Percentiles rank a stretch among this genome's conserved stretches.
phyloP scores from a whole-genome alignment of 2,797 vertebrate genomes.

The Acanthurus tractus region DNA sequence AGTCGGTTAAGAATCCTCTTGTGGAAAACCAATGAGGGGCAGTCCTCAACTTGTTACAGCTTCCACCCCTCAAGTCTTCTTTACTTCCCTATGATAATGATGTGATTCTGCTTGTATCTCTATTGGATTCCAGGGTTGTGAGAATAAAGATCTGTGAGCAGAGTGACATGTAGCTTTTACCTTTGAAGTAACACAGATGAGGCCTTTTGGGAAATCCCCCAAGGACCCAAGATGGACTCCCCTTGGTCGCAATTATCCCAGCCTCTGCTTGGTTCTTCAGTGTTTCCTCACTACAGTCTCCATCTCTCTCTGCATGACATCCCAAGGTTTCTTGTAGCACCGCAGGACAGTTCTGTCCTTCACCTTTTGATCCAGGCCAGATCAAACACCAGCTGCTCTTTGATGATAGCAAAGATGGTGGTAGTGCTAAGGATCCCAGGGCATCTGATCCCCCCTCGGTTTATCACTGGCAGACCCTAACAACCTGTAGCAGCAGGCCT shows the following conservation, averaged over 20 bases:
- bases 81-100: slow-evolving; percentile 58
- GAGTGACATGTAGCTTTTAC: slow-evolving; percentile 63
- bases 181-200: slow-evolving; percentile 74
- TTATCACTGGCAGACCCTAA: slow-evolving; percentile 56
- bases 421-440: slow-evolving; percentile 52
- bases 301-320: slow-evolving; percentile 56
- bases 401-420: slow-evolving; percentile 70
- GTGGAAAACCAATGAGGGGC: slow-evolving; percentile 47
- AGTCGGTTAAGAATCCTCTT: slow-evolving; percentile 42
- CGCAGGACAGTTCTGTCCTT: slow-evolving; percentile 68
- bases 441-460: slow-evolving; percentile 32
- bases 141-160: slow-evolving; percentile 63
- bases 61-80: slow-evolving; percentile 46
- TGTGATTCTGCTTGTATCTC: slow-evolving; percentile 52
- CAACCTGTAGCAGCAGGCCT: slow-evolving; percentile 65
- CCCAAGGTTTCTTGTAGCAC: slow-evolving; percentile 52
- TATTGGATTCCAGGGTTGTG: slow-evolving; percentile 37
- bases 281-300: slow-evolving; percentile 48
- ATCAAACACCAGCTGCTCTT: slow-evolving; percentile 75
- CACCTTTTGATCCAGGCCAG: slow-evolving; percentile 72
- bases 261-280: slow-evolving; percentile 37
- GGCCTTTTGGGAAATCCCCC: slow-evolving; percentile 59
- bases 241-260: slow-evolving; percentile 81
- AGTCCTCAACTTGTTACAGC: slow-evolving; percentile 41
- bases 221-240: slow-evolving; percentile 73